Evolutionary conservation across 2,888 invertebrate genomes (phyloP).

Genomic region (Morinoia aosen): DNA sequence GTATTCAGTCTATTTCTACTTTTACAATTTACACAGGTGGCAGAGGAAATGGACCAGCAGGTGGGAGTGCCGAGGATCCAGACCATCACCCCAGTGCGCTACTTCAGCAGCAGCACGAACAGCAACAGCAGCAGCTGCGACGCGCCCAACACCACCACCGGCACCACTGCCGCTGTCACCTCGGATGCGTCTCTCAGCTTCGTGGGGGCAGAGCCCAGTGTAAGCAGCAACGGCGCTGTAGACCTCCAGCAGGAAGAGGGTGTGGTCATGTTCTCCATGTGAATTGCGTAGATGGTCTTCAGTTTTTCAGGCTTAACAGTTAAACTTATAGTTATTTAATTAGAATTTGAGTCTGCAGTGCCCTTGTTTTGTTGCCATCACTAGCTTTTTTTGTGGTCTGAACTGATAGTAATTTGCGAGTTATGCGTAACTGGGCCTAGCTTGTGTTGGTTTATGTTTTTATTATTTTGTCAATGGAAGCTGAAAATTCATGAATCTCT

Average conservation of each 20-base stretch:
- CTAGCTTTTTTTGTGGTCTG: neutral
- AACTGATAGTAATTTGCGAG: neutral
- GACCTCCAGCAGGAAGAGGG: slow-evolving; percentile 25
- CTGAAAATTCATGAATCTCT: neutral
- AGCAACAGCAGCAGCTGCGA: slow-evolving; percentile 39
- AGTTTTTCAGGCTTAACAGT: neutral
- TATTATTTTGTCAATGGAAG: neutral
- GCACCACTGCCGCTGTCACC: neutral
- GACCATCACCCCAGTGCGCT: slow-evolving; percentile 29
- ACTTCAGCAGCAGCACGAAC: slow-evolving; percentile 6
- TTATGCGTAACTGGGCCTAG: neutral
- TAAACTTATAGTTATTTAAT: neutral
- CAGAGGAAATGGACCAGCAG: slow-evolving; percentile 66
- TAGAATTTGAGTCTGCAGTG: neutral
- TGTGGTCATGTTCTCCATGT: slow-evolving; percentile 38
- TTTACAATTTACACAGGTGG: slow-evolving; percentile 54
- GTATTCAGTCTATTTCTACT: too few species aligned
- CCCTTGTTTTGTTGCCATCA: neutral
- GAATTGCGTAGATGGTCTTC: neutral
- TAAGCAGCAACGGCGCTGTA: neutral
- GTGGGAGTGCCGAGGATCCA: slow-evolving; percentile 45
- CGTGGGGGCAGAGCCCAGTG: neutral
- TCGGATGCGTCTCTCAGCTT: neutral
- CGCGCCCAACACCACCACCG: neutral
- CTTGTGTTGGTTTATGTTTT: neutral